Evolutionary conservation across 2,797 vertebrate genomes (phyloP), one percentile per base, ranked within the genome.

Genomic region (Rhadinocentrus ornatus): DNA sequence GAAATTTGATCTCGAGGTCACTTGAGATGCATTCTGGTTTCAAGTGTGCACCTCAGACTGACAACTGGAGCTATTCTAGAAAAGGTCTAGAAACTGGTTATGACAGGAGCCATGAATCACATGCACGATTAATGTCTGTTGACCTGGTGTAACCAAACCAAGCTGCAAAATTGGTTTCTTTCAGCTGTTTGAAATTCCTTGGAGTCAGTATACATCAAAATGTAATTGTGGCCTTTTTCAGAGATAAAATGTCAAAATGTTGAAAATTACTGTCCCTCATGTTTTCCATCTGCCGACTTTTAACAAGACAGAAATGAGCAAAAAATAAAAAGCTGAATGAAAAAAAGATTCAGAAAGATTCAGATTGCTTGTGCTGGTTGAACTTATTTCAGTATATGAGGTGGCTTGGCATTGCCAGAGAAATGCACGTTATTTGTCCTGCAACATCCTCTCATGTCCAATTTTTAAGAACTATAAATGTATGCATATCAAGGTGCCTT

Each of bases 1-100:
- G 37, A 78, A 82, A 79, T 55, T 22, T 35, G 37, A 84, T 79
- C 75, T 44, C 66, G 29, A 66, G 57, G 62, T 77, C 62, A 71
- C 71, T 67, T 62, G 75, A 86, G 81, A 72, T 15, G 5, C 31
- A 24, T 71, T 78, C 53, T 66, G 52, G 55, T 69, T 64, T 72
- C 48, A 65, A 69, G 54, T 29, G 44, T 66, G 50, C 74, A 53
- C 62, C 70, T 6, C 69, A 67, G 71, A 31, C 56, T 8, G 77
- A 71, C 66, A 61, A 55, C 37, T 76, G 66, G 73, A 67, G 67
- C 78, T 74, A 70, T 62, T 75, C 63, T 41, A 2, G 63, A 71
- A 60, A 62, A 65, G 27, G 48, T 65, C 65, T 73, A 75, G 54
- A 80, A 62, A 50, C 56, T 35, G 27, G 34, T 27, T 62, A 46